Conservation (phyloP, 2,888 invertebrate species). For the Dryomyza anilis region DNA sequence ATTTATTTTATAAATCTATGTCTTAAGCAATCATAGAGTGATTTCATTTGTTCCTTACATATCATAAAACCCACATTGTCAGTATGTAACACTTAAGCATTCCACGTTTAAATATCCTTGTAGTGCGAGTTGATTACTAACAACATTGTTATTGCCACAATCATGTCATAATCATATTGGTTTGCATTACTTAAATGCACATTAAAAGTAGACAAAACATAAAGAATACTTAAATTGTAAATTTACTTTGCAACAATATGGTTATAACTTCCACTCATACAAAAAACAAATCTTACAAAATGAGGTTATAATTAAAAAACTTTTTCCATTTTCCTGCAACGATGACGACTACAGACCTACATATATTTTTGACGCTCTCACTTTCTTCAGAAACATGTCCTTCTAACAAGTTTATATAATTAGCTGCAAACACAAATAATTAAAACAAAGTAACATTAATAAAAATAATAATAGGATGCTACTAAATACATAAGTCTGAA, state of each 20-base stretch:
- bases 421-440: conserved; percentile 1
- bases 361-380: conserved; percentile 24
- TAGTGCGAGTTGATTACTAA: not conserved
- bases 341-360: not conserved
- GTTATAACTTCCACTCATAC: not conserved
- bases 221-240: too few species aligned
- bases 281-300: conserved; percentile 20
- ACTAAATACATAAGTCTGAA: not conserved
- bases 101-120: too few species aligned
- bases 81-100: too few species aligned
- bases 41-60: too few species aligned
- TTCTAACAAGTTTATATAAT: conserved; percentile 14
- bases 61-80: too few species aligned
- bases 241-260: too few species aligned
- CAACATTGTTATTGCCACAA: too few species aligned
- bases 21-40: too few species aligned
- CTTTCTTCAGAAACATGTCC: not conserved
- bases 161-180: too few species aligned
- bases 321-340: conserved; percentile 47
- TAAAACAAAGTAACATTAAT: not conserved
- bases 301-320: conserved; percentile 57
- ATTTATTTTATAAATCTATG: too few species aligned
- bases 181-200: too few species aligned
- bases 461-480: not conserved
- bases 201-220: too few species aligned